A percentile compares a stretch with the other conserved stretches of the same genome.
Evolutionary conservation across 1,140 invertebrate genomes (phyloP).

Genomic region (Panagrolaimus sp.): DNA sequence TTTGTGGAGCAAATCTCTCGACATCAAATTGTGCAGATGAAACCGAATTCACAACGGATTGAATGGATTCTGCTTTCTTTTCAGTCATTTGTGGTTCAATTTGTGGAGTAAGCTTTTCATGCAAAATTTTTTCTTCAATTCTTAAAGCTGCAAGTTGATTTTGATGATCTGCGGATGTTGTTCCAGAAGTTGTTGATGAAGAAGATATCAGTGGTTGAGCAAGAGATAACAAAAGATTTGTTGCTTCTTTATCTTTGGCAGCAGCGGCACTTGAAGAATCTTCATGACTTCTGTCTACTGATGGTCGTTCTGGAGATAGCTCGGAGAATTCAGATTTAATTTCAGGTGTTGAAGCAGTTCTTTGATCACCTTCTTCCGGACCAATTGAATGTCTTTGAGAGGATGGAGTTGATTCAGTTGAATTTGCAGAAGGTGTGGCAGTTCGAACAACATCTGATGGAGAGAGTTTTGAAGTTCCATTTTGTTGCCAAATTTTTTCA

Average conservation of each 20-base stretch:
- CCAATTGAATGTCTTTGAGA: not conserved
- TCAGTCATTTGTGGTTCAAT: not conserved
- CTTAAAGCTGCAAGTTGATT: not conserved
- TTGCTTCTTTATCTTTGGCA: not conserved
- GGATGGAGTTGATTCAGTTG: not conserved
- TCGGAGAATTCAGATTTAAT: not conserved
- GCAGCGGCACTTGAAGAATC: not conserved
- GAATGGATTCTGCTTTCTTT: not conserved
- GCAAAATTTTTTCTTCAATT: conserved; percentile 7
- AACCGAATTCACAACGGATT: not conserved
- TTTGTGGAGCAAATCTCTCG: too few species aligned
- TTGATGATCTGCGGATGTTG: not conserved
- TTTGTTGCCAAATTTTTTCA: too few species aligned
- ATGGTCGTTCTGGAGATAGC: not conserved
- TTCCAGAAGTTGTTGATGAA: not conserved
- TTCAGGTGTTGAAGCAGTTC: not conserved
- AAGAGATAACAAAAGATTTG: not conserved
- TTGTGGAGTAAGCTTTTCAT: conserved; percentile 3
- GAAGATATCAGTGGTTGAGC: not conserved
- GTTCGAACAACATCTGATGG: not conserved
- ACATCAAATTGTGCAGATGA: not conserved
- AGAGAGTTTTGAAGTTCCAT: too few species aligned
- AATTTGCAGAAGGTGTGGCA: not conserved
- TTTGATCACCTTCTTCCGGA: not conserved
- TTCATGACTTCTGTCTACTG: too few species aligned